Base-by-base conservation (phyloP, 37 sponge, comb jelly and placozoan genomes). In the Cladorhizidae sp. region DNA sequence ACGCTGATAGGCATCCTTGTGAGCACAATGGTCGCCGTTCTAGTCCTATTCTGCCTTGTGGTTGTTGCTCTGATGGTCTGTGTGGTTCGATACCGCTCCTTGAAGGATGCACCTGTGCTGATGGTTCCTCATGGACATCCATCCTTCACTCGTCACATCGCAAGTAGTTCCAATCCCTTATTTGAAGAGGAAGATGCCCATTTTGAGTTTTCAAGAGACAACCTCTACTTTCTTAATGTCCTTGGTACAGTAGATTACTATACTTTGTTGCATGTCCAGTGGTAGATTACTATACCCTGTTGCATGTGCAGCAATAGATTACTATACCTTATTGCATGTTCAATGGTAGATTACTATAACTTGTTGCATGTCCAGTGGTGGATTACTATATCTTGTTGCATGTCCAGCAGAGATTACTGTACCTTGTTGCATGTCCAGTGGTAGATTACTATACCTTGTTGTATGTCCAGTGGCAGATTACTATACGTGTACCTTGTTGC, bases 161-260 rank as follows among this genome's bases (percentile, higher is more conserved):
- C 12, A 23, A 25, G 35, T 2, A 17, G 3, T 11, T 32, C 67
- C 35, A 65, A 65, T 12, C 35, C 32, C 17, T 17, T 31, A 15
- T 65, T 65, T 33, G 59, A 58, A 26, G 3, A 26, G 59, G 20
- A 58, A 25, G 5, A 58, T 14, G 3, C 59, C 26, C 26, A 58
- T 18, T 36, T 3, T 12, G 67, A 65, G 36, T 65, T 65, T 65
- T 65, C 67, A 32, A 18, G 67, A 65, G 67, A 65, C 33, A 65
- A 65, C 7, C 67, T 65, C 35, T 33, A 2, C 36, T 33, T 65
- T 5, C 31, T 32, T 7, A 33, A 36, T 65, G 11, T 65, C 67
- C 67, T 65, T 29, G 67, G 67, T 65, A 36, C 20, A 36, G 26
- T 36, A 45, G 21, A 54, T 57, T 29, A 32, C 76, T 14, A 50